Evolutionary conservation across 2,888 invertebrate species (phyloP).

Genomic region (Chaetogeoica ovagalla): DNA sequence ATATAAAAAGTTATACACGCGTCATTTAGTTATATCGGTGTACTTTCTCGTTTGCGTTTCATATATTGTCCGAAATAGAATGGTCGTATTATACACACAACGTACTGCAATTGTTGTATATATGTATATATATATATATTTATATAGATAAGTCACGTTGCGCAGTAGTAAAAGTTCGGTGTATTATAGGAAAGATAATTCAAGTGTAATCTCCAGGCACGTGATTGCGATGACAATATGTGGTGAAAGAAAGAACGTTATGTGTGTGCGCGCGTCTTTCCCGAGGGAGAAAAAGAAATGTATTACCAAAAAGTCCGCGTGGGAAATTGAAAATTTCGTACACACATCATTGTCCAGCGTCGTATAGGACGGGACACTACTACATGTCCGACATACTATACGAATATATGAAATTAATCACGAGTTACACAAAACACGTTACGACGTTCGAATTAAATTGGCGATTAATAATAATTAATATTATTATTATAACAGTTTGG

Average conservation of each 20-base stretch:
- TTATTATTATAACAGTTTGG: background rate
- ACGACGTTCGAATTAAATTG: no score
- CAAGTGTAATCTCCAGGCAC: constrained; percentile 17
- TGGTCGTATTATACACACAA: background rate
- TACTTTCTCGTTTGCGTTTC: no score
- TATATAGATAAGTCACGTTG: constrained; percentile 8
- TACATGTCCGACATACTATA: no score
- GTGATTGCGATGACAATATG: constrained; percentile 8
- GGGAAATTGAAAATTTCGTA: constrained; percentile 35
- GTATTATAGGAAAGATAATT: background rate
- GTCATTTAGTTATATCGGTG: no score
- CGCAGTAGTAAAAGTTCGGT: background rate
- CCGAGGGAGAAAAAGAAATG: background rate
- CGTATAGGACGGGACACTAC: no score
- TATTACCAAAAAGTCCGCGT: constrained; percentile 11
- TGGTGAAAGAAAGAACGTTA: background rate
- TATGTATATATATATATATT: no score
- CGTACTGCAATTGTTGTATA: background rate
- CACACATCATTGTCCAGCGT: no score
- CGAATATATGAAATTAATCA: no score
- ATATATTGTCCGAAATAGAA: background rate
- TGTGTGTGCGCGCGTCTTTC: background rate
- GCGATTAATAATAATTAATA: no score
- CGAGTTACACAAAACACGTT: no score
- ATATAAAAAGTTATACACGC: no score